phyloP scores from a whole-genome alignment of 1,140 invertebrate genomes.

The Zaprionus kolodkinae region DNA sequence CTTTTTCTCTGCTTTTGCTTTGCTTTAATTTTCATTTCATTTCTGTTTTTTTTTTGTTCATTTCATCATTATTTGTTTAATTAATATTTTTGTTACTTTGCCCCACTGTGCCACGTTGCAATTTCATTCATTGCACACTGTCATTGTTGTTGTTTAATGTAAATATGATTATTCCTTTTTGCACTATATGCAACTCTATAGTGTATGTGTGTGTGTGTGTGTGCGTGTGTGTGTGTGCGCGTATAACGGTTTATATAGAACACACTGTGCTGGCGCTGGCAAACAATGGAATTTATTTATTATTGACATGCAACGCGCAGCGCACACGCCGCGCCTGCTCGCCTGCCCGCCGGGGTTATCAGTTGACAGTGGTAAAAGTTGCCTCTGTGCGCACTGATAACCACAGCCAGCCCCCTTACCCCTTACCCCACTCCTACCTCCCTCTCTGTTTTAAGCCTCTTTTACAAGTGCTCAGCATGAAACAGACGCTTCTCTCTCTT shows the following conservation, averaged over 20 bases:
- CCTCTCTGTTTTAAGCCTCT: constrained; percentile 1
- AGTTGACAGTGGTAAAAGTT: constrained; percentile 63
- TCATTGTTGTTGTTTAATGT: constrained; percentile 68
- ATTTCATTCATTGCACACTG: constrained; percentile 44
- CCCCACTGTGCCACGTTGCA: constrained; percentile 25
- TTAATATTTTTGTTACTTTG: neutral
- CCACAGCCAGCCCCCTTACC: constrained; percentile 36
- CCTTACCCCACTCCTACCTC: too few species aligned
- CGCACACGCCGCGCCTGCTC: neutral
- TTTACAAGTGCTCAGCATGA: neutral
- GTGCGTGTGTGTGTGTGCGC: constrained; percentile 7
- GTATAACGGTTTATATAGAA: constrained; percentile 31
- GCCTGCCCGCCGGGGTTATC: constrained; percentile 69
- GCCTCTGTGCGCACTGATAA: constrained; percentile 63
- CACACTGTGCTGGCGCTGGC: constrained; percentile 33
- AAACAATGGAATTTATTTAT: constrained; percentile 82
- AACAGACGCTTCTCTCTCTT: neutral
- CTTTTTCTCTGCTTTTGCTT: neutral
- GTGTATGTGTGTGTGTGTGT: constrained; percentile 16
- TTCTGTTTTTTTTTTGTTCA: neutral
- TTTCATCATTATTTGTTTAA: neutral
- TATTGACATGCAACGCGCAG: constrained; percentile 62
- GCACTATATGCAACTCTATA: constrained; percentile 29
- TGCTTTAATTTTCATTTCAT: neutral
- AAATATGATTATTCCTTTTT: constrained; percentile 77